Evolutionary conservation across 2,888 invertebrate species (phyloP).

Genomic region (Archips xylosteana): DNA sequence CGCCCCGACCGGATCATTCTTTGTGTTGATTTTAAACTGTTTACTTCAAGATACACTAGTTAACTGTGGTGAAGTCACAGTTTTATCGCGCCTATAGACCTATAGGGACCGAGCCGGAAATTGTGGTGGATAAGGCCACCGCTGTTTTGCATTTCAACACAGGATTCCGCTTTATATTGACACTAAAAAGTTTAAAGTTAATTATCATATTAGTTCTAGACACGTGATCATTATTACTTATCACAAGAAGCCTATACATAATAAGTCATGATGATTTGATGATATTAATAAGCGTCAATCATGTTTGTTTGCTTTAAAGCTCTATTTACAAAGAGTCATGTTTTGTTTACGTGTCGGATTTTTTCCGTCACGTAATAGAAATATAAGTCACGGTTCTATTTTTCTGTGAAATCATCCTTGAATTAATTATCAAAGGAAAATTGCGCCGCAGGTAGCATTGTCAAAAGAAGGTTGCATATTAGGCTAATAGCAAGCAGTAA

Average conservation of each 20-base stretch:
- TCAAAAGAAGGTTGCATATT: too few species aligned
- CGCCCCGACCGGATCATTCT: conserved; percentile 52
- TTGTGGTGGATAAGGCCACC: conserved; percentile 24
- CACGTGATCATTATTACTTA: not conserved
- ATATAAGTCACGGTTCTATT: not conserved
- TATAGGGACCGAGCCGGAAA: conserved; percentile 32
- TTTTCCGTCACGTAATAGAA: not conserved
- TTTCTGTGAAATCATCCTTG: too few species aligned
- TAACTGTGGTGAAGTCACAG: conserved; percentile 16
- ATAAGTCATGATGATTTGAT: too few species aligned
- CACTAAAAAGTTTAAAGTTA: conserved; percentile 3
- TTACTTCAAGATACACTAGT: conserved; percentile 28
- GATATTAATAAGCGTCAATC: not conserved
- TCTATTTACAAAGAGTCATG: not conserved
- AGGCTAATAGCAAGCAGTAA: too few species aligned
- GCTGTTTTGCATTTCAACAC: conserved; percentile 34
- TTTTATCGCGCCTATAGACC: conserved; percentile 20
- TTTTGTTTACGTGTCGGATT: not conserved
- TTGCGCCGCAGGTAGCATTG: too few species aligned
- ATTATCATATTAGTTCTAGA: conserved; percentile 3
- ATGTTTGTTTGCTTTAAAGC: not conserved
- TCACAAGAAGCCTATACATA: not conserved
- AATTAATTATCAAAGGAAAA: too few species aligned
- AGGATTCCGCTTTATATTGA: conserved; percentile 5
- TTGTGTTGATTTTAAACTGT: conserved; percentile 47